Evolutionary conservation across 2,113 vertebrate species (phyloP), one percentile per base, ranked within the genome.

Genomic region (Hippopotamus amphibius): DNA sequence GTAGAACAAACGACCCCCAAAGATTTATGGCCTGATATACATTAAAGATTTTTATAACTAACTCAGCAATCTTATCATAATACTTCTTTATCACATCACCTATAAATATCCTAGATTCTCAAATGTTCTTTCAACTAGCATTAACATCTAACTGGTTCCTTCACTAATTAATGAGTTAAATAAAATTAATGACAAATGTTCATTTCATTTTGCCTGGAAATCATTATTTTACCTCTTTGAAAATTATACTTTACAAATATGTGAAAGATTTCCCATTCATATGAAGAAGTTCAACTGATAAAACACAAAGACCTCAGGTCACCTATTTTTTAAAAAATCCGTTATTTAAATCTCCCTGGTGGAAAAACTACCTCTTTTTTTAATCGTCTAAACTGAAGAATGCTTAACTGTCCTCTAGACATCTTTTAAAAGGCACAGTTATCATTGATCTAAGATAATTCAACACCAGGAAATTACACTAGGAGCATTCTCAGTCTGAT

Each of bases 181-280:
- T 53, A 74, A 97, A 88, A 79, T 92, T 16, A 77, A 33, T 63
- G 16, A 65, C 8, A 59, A 11, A n/a, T 61, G 21, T 37, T 71
- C 17, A 84, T 61, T 95, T 80, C 71, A 77, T 28, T 91, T 71
- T 81, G 16, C 65, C 48, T 74, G 4, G 48, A 26, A 66, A 66
- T 89, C n/a, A 91, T 43, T 2, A 68, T 33, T 90, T 55, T 81
- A 81, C 48, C 12, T 61, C 17, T 81, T 74, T 84, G 53, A 88
- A 96, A 97, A 89, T 77, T 81, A 33, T 8, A 82, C 17, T 87
- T 88, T 68, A 79, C 13, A 87, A 90, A 84, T 72, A 92, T 19
- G 16, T 79, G 83, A 30, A 80, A 90, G 41, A 83, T 43, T 92
- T 95, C 57, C 90, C 21, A 90, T 63, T 81, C 16, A 28, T 15